Conservation (phyloP, 2,888 invertebrate species). For the Drosophila formosana region DNA sequence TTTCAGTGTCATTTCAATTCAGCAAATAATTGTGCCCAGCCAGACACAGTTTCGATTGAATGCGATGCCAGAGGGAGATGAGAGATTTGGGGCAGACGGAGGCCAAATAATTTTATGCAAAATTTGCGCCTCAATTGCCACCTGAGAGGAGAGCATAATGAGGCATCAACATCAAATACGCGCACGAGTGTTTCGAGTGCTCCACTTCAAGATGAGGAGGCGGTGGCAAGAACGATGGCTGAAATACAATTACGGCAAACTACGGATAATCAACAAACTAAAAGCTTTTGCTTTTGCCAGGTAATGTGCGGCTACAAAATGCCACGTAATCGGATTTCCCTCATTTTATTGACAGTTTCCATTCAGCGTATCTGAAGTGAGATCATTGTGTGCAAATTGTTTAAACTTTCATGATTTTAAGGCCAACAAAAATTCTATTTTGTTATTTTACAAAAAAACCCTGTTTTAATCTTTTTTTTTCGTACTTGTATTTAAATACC, state of each 20-base stretch:
- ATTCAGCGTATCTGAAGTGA: background rate
- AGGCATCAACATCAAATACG: conserved; percentile 41
- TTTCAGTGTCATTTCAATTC: conserved; percentile 72
- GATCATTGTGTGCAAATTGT: background rate
- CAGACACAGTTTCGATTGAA: background rate
- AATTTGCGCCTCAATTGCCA: conserved; percentile 53
- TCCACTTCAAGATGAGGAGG: conserved; percentile 20
- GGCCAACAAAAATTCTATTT: background rate
- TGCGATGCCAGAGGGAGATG: background rate
- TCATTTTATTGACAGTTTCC: background rate
- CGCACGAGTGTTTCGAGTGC: conserved; percentile 49
- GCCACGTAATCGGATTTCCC: conserved; percentile 10
- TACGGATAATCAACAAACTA: conserved; percentile 25
- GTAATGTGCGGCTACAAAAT: conserved; percentile 11
- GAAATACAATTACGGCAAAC: conserved; percentile 43
- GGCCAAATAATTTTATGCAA: conserved; percentile 50
- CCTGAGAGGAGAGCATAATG: conserved; percentile 56
- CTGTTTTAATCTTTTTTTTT: too few species aligned
- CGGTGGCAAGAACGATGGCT: background rate
- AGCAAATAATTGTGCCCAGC: conserved; percentile 22
- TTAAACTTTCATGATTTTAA: background rate
- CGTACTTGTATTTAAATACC: too few species aligned
- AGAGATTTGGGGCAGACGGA: conserved; percentile 15
- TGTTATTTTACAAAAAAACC: background rate
- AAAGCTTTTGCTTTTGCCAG: background rate